Evolutionary conservation across 2,113 vertebrate species (phyloP), one percentile per base, ranked within the genome.

Genomic region (Percopsis transmontana): DNA sequence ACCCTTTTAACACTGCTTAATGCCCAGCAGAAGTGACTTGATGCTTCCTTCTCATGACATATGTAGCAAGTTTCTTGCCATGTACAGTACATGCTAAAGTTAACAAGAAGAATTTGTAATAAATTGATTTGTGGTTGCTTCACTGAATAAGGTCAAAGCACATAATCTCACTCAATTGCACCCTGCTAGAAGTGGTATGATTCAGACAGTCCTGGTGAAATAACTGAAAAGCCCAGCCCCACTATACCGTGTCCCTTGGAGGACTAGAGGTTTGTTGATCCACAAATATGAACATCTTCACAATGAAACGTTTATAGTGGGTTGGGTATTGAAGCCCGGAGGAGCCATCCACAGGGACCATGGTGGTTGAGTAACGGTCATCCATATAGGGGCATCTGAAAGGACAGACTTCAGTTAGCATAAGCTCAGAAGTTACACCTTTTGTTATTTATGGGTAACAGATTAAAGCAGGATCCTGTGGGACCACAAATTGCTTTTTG

Each of bases 271-370:
- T 33, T 0, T 63, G 40, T 12, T 62, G 20, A 20, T 88, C 81
- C 62, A 92, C 83, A 82, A 92, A 91, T 0, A 84, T 48, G 18
- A 93, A 93, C 90, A 92, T 91, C 63, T 81, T 82, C 5, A 87
- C 2, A 16, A 84, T 48, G 24, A 92, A 92, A 11, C 90, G 90
- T 74, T 89, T 91, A 85, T 92, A 56, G 61, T 92, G 91, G 0
- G 47, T 83, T 0, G 89, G 88, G 68, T 71, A 83, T 6, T 11
- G 13, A 1, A 92, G 76, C 1, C 80, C 88, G 61, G 88, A 85
- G 11, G 76, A 86, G 12, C 5, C 1, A 1, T 64, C 79, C 7
- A 90, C 80, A 13, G 81, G 82, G 23, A 92, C 27, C 23, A 87
- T 1, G 3, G 24, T 83, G n/a, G 90, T 92, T 42, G 65, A 44